Conservation (phyloP, 2,797 vertebrate species). For the Phoebastria nigripes region DNA sequence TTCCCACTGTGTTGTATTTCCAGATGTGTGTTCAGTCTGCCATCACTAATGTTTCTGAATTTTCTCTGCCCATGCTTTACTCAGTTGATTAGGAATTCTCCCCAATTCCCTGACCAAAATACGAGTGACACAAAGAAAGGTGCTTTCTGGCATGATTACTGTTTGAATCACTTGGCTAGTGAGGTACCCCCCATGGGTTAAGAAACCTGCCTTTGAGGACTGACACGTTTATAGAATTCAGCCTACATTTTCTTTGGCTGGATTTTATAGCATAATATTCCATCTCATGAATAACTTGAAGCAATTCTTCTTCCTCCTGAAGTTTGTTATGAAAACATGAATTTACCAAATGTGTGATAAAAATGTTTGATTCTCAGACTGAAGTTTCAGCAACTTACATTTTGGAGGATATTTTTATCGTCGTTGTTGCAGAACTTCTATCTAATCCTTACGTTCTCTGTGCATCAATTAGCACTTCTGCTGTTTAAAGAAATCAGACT, state of each 20-base stretch:
- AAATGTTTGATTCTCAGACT: neutral
- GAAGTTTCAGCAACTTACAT: neutral
- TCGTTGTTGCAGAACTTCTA: neutral
- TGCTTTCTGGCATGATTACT: neutral
- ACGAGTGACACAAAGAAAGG: neutral
- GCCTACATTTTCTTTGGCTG: neutral
- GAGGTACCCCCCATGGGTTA: neutral
- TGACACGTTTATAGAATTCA: neutral
- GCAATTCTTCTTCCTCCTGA: neutral
- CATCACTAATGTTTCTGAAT: neutral
- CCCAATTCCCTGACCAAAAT: neutral
- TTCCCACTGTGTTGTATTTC: neutral
- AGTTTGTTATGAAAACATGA: neutral
- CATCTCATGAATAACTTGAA: neutral
- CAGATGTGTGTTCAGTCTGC: neutral
- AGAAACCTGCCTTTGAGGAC: neutral
- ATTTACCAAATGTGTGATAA: neutral
- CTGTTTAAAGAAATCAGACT: neutral
- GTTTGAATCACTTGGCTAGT: neutral
- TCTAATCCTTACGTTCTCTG: neutral
- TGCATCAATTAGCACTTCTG: neutral
- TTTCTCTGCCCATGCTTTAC: neutral
- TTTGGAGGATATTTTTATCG: neutral
- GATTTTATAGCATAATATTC: neutral
- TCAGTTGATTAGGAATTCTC: neutral